phyloP scores from a whole-genome alignment of 1,140 invertebrate species.

The Reticulitermes speratus region DNA sequence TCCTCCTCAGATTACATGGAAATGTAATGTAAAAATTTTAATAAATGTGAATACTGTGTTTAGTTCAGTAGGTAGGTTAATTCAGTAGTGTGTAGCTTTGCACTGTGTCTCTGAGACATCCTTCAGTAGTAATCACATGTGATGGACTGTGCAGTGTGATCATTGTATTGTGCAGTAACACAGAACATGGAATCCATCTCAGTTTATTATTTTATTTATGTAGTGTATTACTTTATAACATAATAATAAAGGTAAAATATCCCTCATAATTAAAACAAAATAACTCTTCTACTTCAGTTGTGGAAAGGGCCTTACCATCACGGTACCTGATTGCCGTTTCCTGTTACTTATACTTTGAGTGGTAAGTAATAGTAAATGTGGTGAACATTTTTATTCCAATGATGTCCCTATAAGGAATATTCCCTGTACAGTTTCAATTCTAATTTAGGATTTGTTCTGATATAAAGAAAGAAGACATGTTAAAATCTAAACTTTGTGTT shows the following conservation, averaged over 20 bases:
- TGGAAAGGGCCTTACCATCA: no score
- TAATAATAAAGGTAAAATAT: background rate
- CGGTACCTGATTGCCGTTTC: no score
- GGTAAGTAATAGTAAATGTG: no score
- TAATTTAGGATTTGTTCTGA: no score
- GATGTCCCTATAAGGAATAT: no score
- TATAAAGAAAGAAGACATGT: no score
- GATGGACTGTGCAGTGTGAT: background rate
- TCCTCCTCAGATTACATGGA: background rate
- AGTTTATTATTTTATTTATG: background rate
- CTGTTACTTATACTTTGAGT: no score
- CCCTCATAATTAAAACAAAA: background rate
- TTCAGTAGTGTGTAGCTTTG: background rate
- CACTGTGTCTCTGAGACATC: background rate
- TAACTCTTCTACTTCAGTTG: background rate
- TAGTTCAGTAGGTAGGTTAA: background rate
- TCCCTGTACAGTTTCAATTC: no score
- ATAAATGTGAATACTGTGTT: slow-evolving; percentile 13
- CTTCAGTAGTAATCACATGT: background rate
- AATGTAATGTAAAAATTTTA: slow-evolving; percentile 18
- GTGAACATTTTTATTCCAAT: no score
- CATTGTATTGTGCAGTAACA: background rate
- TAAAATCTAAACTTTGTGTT: no score
- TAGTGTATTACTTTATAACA: background rate
- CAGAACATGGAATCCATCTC: background rate